Evolutionary conservation across 2,113 vertebrate genomes (phyloP), one percentile per base, ranked within the genome.

Genomic region (Erythrolamprus reginae): DNA sequence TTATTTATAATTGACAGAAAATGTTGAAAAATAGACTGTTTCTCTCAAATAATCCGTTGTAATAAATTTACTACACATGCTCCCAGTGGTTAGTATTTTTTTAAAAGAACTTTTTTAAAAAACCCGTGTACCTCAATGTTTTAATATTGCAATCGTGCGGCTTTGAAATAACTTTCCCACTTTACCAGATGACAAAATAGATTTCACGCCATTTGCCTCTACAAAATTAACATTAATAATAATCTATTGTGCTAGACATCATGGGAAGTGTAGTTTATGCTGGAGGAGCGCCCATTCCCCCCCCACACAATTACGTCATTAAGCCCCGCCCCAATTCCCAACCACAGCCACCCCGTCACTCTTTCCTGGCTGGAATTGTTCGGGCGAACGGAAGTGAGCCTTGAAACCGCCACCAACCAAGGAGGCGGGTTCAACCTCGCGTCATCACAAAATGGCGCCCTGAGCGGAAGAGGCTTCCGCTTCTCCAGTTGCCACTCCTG

Each of bases 401-500:
- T 48, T 48, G 19, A 23, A 26, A 33, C 48, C 84, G 17, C 89
- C n/a, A 56, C 15, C 89, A 23, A 26, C 38, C 84, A 89, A 93
- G 92, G 93, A 53, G 87, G 90, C 42, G 42, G 82, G 47, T 17
- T 0, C 33, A 1, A n/a, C 8, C 8, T 0, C 50, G 77, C 77
- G 94, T 95, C 93, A 93, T 42, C 92, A 19, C 26, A 93, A 95
- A 42, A 95, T 95, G 95, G 95, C 94, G 92, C 93, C 88, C 51
- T 96, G 92, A 96, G 56, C 82, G 1, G 65, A 10, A 55, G 88
- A 1, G 28, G 17, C 1, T 38, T 55, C 33, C 42, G 90, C 33
- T 45, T 10, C 26, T 50, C 47, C 10, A 15, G 26, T 23, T 2
- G 33, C 13, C 10, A 21, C 28, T 55, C 87, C 86, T 53, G 23